phyloP scores from a whole-genome alignment of 1,140 invertebrate genomes.

The Phymorhynchus buccinoides region DNA sequence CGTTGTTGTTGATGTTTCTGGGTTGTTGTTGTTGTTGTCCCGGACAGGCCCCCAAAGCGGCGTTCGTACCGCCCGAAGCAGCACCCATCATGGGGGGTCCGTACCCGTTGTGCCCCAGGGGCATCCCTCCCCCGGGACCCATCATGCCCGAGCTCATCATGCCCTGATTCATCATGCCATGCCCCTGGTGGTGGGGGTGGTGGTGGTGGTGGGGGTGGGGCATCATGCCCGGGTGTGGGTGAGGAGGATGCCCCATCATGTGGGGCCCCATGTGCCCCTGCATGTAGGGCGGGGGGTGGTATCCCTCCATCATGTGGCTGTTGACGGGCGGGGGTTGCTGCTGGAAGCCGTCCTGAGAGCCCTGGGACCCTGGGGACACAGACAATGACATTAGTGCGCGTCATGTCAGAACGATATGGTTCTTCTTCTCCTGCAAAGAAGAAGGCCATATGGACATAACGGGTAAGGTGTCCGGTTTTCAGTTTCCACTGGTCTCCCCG shows the following conservation, averaged over 20 bases:
- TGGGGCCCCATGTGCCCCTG: constrained; percentile 66
- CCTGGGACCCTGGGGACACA: constrained; percentile 60
- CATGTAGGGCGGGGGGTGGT: constrained; percentile 76
- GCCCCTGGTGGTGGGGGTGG: too few relatives aligned
- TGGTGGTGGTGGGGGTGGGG: too few relatives aligned
- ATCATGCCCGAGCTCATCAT: constrained; percentile 49
- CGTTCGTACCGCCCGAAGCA: neutral
- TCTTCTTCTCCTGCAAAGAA: too few relatives aligned
- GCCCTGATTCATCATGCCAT: constrained; percentile 47
- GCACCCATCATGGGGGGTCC: constrained; percentile 17
- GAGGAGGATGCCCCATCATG: too few relatives aligned
- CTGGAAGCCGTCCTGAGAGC: constrained; percentile 94
- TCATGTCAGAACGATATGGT: too few relatives aligned
- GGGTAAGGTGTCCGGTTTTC: too few relatives aligned
- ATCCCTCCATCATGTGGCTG: constrained; percentile 80
- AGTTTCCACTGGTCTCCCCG: too few relatives aligned
- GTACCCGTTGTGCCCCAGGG: constrained; percentile 28
- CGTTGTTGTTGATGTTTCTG: neutral
- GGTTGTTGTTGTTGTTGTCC: neutral
- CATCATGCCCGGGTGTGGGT: constrained; percentile 58
- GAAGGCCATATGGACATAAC: too few relatives aligned
- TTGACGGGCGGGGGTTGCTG: constrained; percentile 78
- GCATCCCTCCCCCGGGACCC: constrained; percentile 43
- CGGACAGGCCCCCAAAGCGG: constrained; percentile 11
- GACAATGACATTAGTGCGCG: too few relatives aligned